A percentile compares a stretch with the other conserved stretches of the same genome.
phyloP scores from a whole-genome alignment of 2,113 vertebrate genomes.

The Dromiciops gliroides region DNA sequence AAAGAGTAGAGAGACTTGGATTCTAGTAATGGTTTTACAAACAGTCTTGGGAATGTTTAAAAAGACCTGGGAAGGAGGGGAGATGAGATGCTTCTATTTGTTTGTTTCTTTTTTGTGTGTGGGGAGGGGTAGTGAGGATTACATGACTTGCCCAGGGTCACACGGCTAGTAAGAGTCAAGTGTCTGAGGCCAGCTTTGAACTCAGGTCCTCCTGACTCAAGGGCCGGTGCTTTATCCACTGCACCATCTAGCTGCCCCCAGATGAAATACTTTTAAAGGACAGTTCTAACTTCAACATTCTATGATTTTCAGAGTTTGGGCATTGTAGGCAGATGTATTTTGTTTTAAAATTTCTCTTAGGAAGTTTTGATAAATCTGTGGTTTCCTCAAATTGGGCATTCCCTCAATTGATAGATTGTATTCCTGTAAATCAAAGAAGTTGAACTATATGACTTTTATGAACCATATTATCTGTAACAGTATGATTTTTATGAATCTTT shows the following conservation, averaged over 20 bases:
- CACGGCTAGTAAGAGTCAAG: too few relatives aligned
- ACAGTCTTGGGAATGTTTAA: not conserved
- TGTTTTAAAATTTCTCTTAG: not conserved
- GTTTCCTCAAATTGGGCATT: not conserved
- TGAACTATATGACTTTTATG: not conserved
- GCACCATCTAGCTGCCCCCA: too few relatives aligned
- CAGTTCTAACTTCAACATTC: not conserved
- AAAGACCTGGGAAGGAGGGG: not conserved
- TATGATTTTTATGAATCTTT: not conserved
- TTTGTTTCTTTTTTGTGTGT: too few relatives aligned
- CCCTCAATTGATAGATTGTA: not conserved
- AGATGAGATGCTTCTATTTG: not conserved
- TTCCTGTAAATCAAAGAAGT: not conserved
- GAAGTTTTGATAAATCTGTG: not conserved
- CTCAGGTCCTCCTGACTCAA: too few relatives aligned
- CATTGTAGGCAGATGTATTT: not conserved
- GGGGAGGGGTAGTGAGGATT: too few relatives aligned
- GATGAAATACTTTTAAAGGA: not conserved
- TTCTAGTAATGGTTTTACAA: not conserved
- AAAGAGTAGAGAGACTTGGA: not conserved
- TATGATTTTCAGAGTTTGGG: not conserved
- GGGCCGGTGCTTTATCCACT: too few relatives aligned
- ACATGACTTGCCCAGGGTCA: too few relatives aligned
- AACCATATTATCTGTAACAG: not conserved
- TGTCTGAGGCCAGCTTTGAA: too few relatives aligned